phyloP scores from a whole-genome alignment of 2,113 vertebrate species.

The Serinus canaria region DNA sequence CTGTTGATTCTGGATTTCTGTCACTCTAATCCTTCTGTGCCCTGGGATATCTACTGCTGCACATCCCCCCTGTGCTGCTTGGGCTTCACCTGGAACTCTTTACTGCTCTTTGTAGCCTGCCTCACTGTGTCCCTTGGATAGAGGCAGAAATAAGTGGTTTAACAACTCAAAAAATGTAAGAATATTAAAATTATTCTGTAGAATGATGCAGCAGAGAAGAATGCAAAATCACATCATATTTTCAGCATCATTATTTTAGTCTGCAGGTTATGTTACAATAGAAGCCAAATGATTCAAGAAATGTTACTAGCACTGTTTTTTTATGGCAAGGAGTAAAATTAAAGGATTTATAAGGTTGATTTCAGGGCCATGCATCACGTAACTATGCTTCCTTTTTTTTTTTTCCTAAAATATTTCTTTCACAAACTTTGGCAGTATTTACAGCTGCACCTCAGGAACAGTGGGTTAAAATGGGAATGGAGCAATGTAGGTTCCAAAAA shows the following conservation, averaged over 20 bases:
- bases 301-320: not conserved
- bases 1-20: constrained; percentile 17
- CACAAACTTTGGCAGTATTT: not conserved
- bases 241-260: not conserved
- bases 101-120: not conserved
- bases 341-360: not conserved
- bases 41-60: not conserved
- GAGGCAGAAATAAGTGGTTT: not conserved
- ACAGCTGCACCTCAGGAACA: not conserved
- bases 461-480: not conserved
- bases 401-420: not conserved
- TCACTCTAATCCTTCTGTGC: not conserved
- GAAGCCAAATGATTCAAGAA: not conserved
- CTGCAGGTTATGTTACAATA: not conserved
- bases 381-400: fast-evolving
- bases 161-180: not conserved
- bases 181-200: not conserved
- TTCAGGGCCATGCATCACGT: not conserved
- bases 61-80: not conserved
- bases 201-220: not conserved
- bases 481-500: not conserved
- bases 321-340: not conserved
- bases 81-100: not conserved
- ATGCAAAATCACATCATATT: not conserved
- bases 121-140: not conserved